Evolutionary conservation across 2,113 vertebrate genomes (phyloP).

Genomic region (Trichechus manatus): DNA sequence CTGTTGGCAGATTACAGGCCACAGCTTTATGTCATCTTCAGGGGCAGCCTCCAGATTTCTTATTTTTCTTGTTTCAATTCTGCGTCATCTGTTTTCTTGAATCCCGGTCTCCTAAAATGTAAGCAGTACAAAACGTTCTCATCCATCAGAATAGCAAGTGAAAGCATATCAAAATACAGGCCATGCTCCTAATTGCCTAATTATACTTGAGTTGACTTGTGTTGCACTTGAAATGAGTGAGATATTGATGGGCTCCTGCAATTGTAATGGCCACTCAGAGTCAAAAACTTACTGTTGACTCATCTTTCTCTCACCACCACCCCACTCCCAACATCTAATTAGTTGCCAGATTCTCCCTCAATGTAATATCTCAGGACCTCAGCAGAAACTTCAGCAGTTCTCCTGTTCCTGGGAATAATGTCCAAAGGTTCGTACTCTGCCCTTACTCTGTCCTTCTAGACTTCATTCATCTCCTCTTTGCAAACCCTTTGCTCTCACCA

Average conservation of each 20-base stretch:
- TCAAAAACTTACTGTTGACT: neutral
- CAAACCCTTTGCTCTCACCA: neutral
- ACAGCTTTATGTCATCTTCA: constrained; percentile 56
- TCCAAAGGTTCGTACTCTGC: neutral
- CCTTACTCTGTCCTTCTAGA: neutral
- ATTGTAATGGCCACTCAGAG: neutral
- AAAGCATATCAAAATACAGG: neutral
- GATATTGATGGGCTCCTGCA: neutral
- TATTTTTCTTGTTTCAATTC: constrained; percentile 75
- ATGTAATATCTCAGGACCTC: neutral
- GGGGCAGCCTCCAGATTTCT: constrained; percentile 54
- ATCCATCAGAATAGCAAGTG: neutral
- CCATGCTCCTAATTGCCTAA: neutral
- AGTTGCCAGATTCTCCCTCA: neutral
- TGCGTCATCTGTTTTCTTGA: constrained; percentile 69
- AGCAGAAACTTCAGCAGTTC: neutral
- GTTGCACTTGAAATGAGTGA: neutral
- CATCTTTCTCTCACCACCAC: neutral
- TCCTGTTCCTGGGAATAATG: neutral
- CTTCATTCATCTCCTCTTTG: neutral
- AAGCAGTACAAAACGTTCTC: constrained; percentile 71
- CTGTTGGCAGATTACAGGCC: neutral
- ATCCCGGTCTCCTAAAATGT: constrained; percentile 82
- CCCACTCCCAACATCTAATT: neutral
- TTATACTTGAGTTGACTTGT: constrained; percentile 29